phyloP scores from a whole-genome alignment of 2,113 vertebrate genomes.

The Polypterus senegalus region DNA sequence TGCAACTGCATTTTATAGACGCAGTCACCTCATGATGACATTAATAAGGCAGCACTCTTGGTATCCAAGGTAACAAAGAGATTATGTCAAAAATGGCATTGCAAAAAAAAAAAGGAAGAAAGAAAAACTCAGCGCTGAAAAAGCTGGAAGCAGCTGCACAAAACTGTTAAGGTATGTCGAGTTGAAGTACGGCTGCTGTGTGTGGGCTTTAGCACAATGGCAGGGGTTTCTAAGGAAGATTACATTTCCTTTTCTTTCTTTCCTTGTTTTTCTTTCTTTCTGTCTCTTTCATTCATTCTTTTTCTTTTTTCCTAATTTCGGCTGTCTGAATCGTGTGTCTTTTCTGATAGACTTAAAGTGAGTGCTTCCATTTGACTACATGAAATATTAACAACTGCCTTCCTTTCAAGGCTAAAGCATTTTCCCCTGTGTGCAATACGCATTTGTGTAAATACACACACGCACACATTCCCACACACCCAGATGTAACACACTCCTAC shows the following conservation, averaged over 20 bases:
- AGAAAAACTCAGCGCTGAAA: neutral
- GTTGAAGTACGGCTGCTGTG: neutral
- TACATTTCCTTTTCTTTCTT: slow-evolving; percentile 1
- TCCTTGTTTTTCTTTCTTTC: slow-evolving; percentile 1
- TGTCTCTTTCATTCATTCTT: neutral
- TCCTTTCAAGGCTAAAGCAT: no score
- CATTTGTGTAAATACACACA: no score
- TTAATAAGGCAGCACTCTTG: slow-evolving; percentile 23
- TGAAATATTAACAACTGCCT: no score
- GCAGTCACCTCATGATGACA: slow-evolving; percentile 36
- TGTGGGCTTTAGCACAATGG: neutral
- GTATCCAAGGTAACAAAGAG: slow-evolving; percentile 43
- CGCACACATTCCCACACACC: no score
- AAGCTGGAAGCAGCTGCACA: neutral
- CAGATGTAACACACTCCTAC: no score
- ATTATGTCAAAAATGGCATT: slow-evolving; percentile 26
- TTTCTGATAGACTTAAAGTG: slow-evolving; percentile 10
- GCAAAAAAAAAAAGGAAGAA: neutral
- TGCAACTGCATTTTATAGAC: slow-evolving; percentile 30
- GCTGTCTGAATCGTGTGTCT: neutral
- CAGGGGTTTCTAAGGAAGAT: no score
- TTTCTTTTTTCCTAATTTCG: slow-evolving; percentile 1
- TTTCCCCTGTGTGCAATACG: no score
- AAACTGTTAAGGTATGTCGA: slow-evolving; percentile 1
- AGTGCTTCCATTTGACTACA: slow-evolving; percentile 9